These are phyloP conservation scores for Marcusenius ussheri DNA, from an alignment of 2,113 vertebrate genomes.

Conservation along the genomic window DNA sequence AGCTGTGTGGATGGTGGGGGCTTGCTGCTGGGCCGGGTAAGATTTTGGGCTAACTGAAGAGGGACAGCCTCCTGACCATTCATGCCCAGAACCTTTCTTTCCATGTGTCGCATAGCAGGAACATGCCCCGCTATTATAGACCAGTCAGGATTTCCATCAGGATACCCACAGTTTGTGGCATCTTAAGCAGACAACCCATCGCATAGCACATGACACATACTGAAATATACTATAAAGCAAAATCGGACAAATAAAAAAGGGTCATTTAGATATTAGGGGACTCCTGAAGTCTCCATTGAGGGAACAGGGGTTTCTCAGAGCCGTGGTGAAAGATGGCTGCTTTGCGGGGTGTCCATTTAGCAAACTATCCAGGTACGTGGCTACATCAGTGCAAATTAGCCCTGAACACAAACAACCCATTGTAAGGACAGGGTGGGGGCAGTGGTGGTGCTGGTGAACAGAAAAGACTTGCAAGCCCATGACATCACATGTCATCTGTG, in stretches of 20 bases:
- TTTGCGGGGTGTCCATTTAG: background rate
- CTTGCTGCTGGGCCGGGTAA: background rate
- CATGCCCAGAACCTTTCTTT: background rate
- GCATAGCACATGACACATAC: background rate
- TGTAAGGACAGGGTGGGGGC: background rate
- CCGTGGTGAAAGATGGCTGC: background rate
- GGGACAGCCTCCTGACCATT: background rate
- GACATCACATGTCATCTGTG: background rate
- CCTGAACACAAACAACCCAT: background rate
- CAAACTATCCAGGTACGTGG: background rate
- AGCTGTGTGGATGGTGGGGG: constrained; percentile 26
- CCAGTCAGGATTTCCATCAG: background rate
- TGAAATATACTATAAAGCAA: background rate
- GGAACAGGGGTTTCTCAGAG: background rate
- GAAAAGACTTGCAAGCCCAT: background rate
- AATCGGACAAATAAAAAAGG: background rate
- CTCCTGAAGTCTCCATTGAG: background rate
- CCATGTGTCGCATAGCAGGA: background rate
- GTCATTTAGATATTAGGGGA: background rate
- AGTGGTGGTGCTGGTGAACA: background rate
- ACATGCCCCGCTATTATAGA: background rate
- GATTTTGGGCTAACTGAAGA: background rate
- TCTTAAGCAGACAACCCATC: background rate
- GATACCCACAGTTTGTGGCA: background rate
- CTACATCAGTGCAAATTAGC: background rate